These are phyloP conservation scores for Hoplias malabaricus DNA, from an alignment of 2,113 vertebrate genomes.

Conservation along the genomic window DNA sequence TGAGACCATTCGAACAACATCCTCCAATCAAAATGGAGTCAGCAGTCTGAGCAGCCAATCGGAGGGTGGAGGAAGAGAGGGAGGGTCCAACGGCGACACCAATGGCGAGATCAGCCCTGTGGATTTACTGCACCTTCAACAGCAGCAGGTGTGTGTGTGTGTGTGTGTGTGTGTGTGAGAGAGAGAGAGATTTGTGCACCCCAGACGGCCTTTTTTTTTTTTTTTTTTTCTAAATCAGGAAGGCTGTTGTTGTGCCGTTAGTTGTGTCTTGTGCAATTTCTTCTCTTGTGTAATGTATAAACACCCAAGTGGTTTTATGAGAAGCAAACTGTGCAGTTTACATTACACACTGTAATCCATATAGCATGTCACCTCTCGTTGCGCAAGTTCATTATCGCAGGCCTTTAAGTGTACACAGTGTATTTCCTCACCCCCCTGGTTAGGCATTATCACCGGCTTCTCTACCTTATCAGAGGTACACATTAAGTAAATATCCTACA, in stretches of 20 bases:
- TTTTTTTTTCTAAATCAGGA: constrained; percentile 35
- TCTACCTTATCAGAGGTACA: constrained; percentile 6
- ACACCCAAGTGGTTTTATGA: constrained; percentile 30
- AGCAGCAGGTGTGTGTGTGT: constrained; percentile 87
- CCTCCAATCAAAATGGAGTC: constrained; percentile 93
- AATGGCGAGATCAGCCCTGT: constrained; percentile 95
- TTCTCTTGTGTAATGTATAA: constrained; percentile 40
- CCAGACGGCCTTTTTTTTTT: constrained; percentile 14
- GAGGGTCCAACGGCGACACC: constrained; percentile 80
- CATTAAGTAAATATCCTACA: constrained; percentile 31
- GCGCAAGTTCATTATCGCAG: constrained; percentile 16
- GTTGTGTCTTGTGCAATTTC: constrained; percentile 47
- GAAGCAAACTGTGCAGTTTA: constrained; percentile 32
- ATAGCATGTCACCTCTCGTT: neutral
- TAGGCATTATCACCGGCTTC: constrained; percentile 17
- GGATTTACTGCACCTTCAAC: constrained; percentile 96
- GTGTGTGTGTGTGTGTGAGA: neutral
- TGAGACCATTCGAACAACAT: constrained; percentile 96
- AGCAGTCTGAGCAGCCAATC: constrained; percentile 93
- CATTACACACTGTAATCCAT: constrained; percentile 21
- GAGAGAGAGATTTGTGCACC: neutral
- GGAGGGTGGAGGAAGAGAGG: constrained; percentile 82
- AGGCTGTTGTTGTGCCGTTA: constrained; percentile 35
- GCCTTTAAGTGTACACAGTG: neutral
- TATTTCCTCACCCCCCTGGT: constrained; percentile 31